These are phyloP conservation scores for Ailurus styani DNA, from an alignment of 2,113 vertebrate species.

Conservation along the genomic window DNA sequence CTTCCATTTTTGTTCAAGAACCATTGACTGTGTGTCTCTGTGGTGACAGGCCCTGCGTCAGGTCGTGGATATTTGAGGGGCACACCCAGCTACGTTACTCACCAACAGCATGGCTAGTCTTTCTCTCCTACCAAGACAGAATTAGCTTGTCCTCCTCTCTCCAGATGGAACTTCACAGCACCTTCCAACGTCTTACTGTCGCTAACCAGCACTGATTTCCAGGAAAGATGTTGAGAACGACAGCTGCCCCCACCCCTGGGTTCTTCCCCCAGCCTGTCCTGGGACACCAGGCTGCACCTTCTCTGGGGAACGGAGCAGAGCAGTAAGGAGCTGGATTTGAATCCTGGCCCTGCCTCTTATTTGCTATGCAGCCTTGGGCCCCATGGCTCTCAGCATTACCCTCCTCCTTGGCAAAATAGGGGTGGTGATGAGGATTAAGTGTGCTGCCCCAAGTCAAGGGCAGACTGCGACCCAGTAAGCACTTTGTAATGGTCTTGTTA, in stretches of 20 bases:
- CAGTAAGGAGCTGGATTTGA: neutral
- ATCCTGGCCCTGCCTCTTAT: neutral
- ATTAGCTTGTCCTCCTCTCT: neutral
- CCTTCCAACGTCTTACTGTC: neutral
- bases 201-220: neutral
- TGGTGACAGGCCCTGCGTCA: neutral
- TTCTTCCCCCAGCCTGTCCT: neutral
- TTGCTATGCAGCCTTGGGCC: neutral
- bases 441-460: neutral
- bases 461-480: neutral
- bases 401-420: neutral
- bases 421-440: neutral
- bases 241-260: accelerated
- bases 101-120: neutral
- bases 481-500: neutral
- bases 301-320: neutral
- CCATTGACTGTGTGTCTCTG: too few species aligned
- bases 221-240: neutral
- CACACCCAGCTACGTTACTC: accelerated
- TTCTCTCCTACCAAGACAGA: neutral
- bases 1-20: neutral
- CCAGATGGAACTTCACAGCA: neutral
- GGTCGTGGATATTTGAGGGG: neutral
- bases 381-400: neutral
- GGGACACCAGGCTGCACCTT: neutral